A percentile compares a stretch with the other conserved stretches of the same genome.
phyloP scores from a whole-genome alignment of 2,113 vertebrate genomes.

The Lasiurus borealis region DNA sequence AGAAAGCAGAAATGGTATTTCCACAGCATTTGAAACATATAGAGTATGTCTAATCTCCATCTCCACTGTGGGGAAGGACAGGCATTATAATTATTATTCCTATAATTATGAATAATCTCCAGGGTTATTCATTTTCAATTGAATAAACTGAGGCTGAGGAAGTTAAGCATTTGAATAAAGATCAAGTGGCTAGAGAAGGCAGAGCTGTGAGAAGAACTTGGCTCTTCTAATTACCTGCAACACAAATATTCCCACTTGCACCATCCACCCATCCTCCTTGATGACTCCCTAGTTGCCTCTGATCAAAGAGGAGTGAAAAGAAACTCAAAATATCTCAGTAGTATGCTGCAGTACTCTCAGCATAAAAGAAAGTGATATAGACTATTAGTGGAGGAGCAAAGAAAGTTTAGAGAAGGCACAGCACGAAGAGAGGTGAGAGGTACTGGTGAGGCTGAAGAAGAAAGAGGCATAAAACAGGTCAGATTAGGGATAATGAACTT shows the following conservation, averaged over 20 bases:
- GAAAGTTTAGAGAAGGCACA: neutral
- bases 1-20: neutral
- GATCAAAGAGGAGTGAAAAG: neutral
- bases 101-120: neutral
- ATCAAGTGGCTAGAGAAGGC: neutral
- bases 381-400: neutral
- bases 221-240: neutral
- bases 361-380: neutral
- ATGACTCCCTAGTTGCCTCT: neutral
- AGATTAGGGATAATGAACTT: neutral
- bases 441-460: neutral
- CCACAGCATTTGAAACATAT: neutral
- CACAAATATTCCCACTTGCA: neutral
- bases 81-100: neutral
- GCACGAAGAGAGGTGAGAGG: neutral
- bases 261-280: neutral
- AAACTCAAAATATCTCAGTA: neutral
- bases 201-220: neutral
- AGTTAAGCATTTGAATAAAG: neutral
- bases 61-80: neutral
- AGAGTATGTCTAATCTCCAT: neutral
- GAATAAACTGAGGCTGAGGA: neutral
- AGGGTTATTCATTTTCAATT: neutral
- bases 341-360: neutral
- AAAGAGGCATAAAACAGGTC: neutral